Percentiles rank a stretch among this genome's conserved stretches.
These are phyloP conservation scores for Chrysodeixis includens DNA, from an alignment of 2,888 invertebrate genomes.

Conservation along the genomic window DNA sequence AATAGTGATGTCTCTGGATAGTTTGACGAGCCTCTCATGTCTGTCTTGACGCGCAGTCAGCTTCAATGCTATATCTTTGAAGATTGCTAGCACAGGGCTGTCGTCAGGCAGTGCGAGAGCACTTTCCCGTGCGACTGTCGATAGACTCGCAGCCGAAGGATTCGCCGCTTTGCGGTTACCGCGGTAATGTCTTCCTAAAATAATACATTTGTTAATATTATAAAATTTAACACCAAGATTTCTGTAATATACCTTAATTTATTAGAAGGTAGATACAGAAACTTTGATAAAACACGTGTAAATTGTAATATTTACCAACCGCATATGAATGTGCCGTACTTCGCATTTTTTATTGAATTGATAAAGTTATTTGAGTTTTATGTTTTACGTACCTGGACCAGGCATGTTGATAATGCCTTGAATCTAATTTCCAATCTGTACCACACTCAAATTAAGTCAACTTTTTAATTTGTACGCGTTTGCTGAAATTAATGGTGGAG, in stretches of 20 bases:
- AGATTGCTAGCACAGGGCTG: slow-evolving; percentile 90
- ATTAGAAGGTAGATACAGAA: neutral
- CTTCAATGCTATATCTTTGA: slow-evolving; percentile 90
- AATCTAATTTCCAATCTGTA: too few species aligned
- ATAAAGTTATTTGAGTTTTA: neutral
- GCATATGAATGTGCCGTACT: neutral
- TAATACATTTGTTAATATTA: too few species aligned
- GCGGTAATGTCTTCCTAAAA: slow-evolving; percentile 71
- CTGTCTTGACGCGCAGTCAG: slow-evolving; percentile 95
- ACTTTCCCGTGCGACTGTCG: slow-evolving; percentile 74
- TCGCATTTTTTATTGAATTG: neutral
- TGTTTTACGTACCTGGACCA: slow-evolving; percentile 65
- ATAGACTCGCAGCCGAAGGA: slow-evolving; percentile 56
- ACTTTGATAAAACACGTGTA: neutral
- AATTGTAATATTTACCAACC: neutral
- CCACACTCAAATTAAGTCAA: too few species aligned
- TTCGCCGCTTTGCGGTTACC: slow-evolving; percentile 60
- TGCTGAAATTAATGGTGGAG: too few species aligned
- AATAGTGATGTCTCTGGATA: slow-evolving; percentile 95
- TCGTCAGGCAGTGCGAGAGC: slow-evolving; percentile 73
- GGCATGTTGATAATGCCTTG: slow-evolving; percentile 61
- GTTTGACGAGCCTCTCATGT: slow-evolving; percentile 94
- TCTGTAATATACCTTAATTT: neutral
- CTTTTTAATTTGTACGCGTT: too few species aligned
- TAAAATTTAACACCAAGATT: neutral